These are phyloP conservation scores for Astyanax mexicanus DNA, from an alignment of 2,797 vertebrate genomes.

Conservation along the genomic window DNA sequence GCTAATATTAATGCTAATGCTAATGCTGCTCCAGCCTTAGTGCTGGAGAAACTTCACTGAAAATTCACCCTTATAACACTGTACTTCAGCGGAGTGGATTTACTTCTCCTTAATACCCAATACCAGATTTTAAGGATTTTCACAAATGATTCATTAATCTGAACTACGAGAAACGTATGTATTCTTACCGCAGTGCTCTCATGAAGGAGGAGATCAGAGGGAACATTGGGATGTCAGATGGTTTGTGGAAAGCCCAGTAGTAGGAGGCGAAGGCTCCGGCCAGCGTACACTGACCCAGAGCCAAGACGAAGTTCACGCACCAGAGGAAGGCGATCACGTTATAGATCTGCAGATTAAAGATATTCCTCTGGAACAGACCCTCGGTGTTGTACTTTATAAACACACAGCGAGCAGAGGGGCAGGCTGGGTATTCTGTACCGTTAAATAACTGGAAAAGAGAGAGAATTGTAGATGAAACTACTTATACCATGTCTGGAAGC, in stretches of 20 bases:
- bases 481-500: too few species aligned
- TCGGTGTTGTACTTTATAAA: slow-evolving; percentile 83
- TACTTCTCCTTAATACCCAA: too few species aligned
- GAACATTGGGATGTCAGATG: slow-evolving; percentile 83
- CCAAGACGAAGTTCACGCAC: slow-evolving; percentile 89
- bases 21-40: too few species aligned
- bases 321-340: slow-evolving; percentile 88
- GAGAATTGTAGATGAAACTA: too few species aligned
- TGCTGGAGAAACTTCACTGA: too few species aligned
- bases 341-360: slow-evolving; percentile 92
- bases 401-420: slow-evolving; percentile 75
- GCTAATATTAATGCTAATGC: too few species aligned
- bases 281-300: slow-evolving; percentile 88
- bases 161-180: background rate
- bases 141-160: too few species aligned
- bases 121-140: too few species aligned
- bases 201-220: slow-evolving; percentile 80
- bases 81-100: too few species aligned
- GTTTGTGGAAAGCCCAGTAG: slow-evolving; percentile 91
- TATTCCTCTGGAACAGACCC: slow-evolving; percentile 81
- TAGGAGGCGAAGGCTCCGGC: slow-evolving; percentile 91
- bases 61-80: too few species aligned
- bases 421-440: slow-evolving; percentile 56
- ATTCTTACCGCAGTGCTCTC: slow-evolving; percentile 80
- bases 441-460: slow-evolving; percentile 71